These are phyloP conservation scores for Yasuhikotakia modesta DNA, from an alignment of 2,797 vertebrate genomes.

Conservation along the genomic window DNA sequence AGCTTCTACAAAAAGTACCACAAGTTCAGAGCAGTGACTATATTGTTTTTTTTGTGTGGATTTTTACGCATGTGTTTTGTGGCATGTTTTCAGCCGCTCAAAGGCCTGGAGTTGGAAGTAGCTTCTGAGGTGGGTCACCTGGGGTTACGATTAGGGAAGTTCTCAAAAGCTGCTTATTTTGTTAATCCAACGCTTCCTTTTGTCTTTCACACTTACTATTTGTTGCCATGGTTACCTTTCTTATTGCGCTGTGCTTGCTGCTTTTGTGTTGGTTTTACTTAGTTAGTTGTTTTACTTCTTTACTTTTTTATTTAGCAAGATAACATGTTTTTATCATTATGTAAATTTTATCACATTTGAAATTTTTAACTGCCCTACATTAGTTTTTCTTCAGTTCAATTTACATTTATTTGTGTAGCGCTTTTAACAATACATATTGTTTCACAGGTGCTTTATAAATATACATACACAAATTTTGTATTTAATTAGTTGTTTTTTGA, in stretches of 20 bases:
- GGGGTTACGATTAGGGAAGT: conserved; percentile 68
- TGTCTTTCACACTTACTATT: neutral
- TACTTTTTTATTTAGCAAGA: neutral
- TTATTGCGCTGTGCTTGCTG: neutral
- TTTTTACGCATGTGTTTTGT: conserved; percentile 29
- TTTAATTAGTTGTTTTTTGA: neutral
- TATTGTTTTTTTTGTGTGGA: conserved; percentile 3
- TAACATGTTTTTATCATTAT: neutral
- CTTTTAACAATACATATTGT: no score
- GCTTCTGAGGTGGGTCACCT: conserved; percentile 78
- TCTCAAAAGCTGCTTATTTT: conserved; percentile 54
- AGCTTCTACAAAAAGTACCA: neutral
- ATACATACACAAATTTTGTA: no score
- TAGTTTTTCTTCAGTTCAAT: no score
- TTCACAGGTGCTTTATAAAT: no score
- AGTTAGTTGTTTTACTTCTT: neutral
- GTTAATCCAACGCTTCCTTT: conserved; percentile 25
- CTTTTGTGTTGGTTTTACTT: neutral
- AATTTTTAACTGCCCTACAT: no score
- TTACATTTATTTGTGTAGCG: no score
- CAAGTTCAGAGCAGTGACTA: neutral
- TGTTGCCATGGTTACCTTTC: neutral
- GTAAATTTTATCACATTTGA: no score
- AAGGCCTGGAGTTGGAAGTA: conserved; percentile 47
- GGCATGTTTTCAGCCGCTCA: conserved; percentile 42